Conservation (phyloP, 2,797 vertebrate species). For the Taeniopygia guttata region DNA sequence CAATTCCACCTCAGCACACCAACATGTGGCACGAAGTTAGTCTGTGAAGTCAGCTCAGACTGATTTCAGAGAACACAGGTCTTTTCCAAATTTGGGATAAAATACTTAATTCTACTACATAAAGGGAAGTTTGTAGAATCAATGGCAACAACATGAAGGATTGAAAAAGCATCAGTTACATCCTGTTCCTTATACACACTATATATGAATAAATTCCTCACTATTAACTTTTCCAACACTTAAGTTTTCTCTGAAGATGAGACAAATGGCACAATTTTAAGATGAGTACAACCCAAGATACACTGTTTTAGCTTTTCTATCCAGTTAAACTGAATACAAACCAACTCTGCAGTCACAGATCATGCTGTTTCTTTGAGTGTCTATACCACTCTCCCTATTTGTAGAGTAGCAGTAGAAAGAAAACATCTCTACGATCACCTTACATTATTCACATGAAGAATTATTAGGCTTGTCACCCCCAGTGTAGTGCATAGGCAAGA, state of each 20-base stretch:
- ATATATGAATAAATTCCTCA: not conserved
- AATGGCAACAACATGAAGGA: not conserved
- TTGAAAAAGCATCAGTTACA: not conserved
- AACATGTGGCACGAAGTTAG: not conserved
- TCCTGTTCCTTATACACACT: not conserved
- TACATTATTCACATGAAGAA: not conserved
- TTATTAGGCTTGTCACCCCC: not conserved
- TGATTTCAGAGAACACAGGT: not conserved
- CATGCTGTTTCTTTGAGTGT: not conserved
- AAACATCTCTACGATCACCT: not conserved
- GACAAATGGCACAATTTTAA: not conserved
- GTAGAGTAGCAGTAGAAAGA: not conserved
- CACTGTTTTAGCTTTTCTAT: not conserved
- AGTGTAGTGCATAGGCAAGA: not conserved
- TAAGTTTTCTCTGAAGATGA: not conserved
- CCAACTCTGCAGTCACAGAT: not conserved
- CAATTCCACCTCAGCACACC: not conserved
- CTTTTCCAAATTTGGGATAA: not conserved
- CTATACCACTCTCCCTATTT: not conserved
- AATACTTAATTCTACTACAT: not conserved
- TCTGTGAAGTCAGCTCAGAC: not conserved
- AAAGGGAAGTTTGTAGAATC: not conserved
- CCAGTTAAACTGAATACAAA: not conserved
- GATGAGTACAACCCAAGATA: not conserved
- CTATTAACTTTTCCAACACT: not conserved